Conservation (phyloP, 2,797 vertebrate species). For the Otolemur crassicaudatus region DNA sequence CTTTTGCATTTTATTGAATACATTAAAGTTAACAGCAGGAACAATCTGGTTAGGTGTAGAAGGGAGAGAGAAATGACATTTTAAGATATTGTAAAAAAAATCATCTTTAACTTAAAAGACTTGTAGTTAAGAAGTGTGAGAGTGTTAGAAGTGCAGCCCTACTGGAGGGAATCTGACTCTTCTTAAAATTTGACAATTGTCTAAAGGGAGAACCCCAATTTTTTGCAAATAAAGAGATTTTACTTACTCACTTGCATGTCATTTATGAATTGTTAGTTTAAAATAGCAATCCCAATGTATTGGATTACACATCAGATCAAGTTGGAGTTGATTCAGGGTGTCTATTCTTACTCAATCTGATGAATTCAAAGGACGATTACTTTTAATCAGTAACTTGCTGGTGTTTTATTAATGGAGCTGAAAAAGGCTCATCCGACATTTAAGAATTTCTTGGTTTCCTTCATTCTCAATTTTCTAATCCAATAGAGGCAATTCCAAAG, state of each 20-base stretch:
- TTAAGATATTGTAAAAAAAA: conserved; percentile 44
- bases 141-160: conserved; percentile 25
- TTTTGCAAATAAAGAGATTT: conserved; percentile 74
- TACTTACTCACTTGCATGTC: conserved; percentile 60
- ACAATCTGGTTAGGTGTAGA: conserved; percentile 35
- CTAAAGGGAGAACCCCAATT: conserved; percentile 67
- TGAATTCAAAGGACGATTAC: conserved; percentile 44
- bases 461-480: not conserved
- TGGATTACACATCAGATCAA: conserved; percentile 69
- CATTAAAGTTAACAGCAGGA: conserved; percentile 53
- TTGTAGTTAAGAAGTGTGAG: conserved; percentile 43
- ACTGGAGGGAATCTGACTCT: conserved; percentile 56
- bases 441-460: not conserved
- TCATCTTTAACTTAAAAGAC: conserved; percentile 31
- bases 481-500: not conserved
- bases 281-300: conserved; percentile 68
- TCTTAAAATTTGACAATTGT: conserved; percentile 75
- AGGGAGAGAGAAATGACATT: conserved; percentile 39
- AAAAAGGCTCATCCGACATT: not conserved
- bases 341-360: conserved; percentile 38
- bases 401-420: conserved; percentile 61
- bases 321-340: conserved; percentile 79
- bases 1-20: conserved; percentile 48
- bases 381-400: conserved; percentile 57
- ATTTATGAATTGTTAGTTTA: conserved; percentile 59